Conservation (phyloP, 1,140 invertebrate species). For the Drosophila asahinai region DNA sequence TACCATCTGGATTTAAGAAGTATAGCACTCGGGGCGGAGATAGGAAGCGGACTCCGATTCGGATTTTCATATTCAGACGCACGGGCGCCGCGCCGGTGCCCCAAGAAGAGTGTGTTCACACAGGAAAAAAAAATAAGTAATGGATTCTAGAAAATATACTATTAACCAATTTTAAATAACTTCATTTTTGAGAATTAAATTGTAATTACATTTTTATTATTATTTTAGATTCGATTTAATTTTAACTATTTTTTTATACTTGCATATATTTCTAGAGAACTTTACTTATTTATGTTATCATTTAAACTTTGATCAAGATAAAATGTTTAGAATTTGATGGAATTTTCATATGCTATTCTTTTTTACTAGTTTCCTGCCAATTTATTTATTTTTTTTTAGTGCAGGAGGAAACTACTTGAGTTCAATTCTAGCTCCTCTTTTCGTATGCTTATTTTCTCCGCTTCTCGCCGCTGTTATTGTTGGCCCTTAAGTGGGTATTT, state of each 20-base stretch:
- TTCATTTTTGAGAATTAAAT: background rate
- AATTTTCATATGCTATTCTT: no score
- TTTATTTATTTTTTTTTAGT: constrained; percentile 2
- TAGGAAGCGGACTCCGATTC: constrained; percentile 17
- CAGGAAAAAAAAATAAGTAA: constrained; percentile 9
- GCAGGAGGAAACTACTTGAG: constrained; percentile 28
- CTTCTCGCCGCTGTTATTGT: constrained; percentile 57
- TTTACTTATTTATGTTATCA: background rate
- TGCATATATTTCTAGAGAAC: background rate
- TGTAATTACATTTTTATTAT: background rate
- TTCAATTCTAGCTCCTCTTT: constrained; percentile 40
- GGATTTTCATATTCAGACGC: constrained; percentile 34
- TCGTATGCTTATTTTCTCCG: constrained; percentile 42
- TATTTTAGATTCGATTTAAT: background rate
- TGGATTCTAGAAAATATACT: background rate
- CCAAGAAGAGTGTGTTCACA: constrained; percentile 20
- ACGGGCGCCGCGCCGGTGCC: constrained; percentile 28
- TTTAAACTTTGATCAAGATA: no score
- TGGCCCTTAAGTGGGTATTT: constrained; percentile 77
- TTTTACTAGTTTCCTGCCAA: no score
- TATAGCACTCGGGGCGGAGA: background rate
- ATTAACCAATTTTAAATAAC: no score
- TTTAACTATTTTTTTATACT: no score
- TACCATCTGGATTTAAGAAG: constrained; percentile 31
- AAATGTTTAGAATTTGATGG: no score